A percentile compares a stretch with the other conserved stretches of the same genome.
Evolutionary conservation across 2,113 vertebrate genomes (phyloP).

Genomic region (Proteles cristata): DNA sequence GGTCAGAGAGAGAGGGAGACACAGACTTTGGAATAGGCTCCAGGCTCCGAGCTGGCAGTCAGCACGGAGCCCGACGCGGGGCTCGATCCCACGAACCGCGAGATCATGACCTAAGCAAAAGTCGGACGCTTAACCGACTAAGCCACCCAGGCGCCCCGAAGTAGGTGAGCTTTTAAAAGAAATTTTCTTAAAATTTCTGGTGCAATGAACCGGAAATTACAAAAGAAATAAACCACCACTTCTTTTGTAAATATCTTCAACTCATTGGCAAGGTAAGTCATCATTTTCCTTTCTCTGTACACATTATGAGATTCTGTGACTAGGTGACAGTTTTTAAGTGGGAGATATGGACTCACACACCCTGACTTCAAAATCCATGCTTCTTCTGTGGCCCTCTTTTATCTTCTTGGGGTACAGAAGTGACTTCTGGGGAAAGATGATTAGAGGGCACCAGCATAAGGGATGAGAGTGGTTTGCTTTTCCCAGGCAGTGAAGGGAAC

Average conservation of each 20-base stretch:
- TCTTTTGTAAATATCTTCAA: neutral
- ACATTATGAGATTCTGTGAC: neutral
- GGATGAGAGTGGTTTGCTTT: neutral
- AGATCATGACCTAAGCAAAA: no score
- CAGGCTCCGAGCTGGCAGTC: no score
- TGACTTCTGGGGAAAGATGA: neutral
- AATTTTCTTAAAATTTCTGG: neutral
- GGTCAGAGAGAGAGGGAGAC: no score
- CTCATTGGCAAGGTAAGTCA: neutral
- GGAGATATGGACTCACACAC: accelerated
- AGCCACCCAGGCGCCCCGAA: no score
- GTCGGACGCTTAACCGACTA: no score
- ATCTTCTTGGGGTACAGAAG: neutral
- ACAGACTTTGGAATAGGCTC: no score
- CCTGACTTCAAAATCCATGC: neutral
- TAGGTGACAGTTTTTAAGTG: neutral
- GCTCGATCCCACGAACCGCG: no score
- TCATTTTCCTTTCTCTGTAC: neutral
- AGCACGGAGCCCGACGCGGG: no score
- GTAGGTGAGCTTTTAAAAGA: neutral
- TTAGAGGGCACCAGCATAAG: accelerated
- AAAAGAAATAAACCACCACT: neutral
- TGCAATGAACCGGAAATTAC: no score
- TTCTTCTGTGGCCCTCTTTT: neutral
- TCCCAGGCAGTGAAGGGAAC: neutral